Evolutionary conservation across 2,113 vertebrate genomes (phyloP).

Genomic region (Colistium nudipinnis): DNA sequence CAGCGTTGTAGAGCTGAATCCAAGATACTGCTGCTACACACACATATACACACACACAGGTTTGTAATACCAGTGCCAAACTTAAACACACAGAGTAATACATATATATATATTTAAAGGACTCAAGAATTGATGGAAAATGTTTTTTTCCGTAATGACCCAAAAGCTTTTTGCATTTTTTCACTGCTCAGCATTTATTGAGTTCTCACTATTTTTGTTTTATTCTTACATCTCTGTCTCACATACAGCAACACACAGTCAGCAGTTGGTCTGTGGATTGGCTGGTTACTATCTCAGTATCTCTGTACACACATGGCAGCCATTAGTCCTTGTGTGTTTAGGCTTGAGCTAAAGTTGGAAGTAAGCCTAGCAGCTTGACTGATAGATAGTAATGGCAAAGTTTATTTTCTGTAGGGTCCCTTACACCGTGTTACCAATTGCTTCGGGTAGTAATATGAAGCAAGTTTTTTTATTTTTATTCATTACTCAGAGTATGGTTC

Average conservation of each 20-base stretch:
- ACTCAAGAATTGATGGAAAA: constrained; percentile 51
- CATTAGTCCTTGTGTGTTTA: constrained; percentile 65
- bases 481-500: not conserved
- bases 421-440: constrained; percentile 13
- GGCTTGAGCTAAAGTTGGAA: constrained; percentile 42
- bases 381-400: constrained; percentile 14
- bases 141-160: constrained; percentile 20
- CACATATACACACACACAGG: constrained; percentile 23
- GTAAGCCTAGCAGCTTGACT: constrained; percentile 10
- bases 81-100: constrained; percentile 27
- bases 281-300: constrained; percentile 67
- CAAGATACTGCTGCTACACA: constrained; percentile 53
- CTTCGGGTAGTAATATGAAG: constrained; percentile 7
- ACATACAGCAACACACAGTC: constrained; percentile 3
- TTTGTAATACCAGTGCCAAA: constrained; percentile 51
- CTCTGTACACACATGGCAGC: constrained; percentile 69
- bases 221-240: not conserved
- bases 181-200: constrained; percentile 25
- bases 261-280: constrained; percentile 35
- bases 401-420: constrained; percentile 4
- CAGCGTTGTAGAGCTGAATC: constrained; percentile 58
- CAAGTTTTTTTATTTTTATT: too few relatives aligned
- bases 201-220: constrained; percentile 4
- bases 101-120: constrained; percentile 38
- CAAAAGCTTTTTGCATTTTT: constrained; percentile 24